Conservation (phyloP, 2,888 invertebrate genomes). For the Quadroppia sp. region DNA sequence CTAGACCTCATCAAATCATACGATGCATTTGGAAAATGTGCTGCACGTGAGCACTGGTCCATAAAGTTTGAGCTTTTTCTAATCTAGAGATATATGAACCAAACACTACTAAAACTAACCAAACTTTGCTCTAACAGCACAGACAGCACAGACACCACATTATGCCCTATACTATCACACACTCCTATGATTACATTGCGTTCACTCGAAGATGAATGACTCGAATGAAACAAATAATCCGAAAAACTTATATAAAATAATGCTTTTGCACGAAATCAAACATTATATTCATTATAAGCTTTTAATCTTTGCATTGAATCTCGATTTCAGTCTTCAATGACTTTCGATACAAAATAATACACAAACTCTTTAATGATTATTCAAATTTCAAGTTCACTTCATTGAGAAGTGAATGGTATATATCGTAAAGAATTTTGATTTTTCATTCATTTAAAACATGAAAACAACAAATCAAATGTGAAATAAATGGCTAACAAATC, state of each 20-base stretch:
- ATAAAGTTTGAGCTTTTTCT: constrained; percentile 21
- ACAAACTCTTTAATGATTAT: too few relatives aligned
- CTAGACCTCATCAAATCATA: constrained; percentile 35
- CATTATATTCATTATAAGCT: background rate
- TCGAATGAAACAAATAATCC: background rate
- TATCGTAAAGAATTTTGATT: too few relatives aligned
- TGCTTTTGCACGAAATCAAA: background rate
- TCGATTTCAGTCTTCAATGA: background rate
- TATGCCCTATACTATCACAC: background rate
- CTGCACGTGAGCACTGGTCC: constrained; percentile 35
- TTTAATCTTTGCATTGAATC: constrained; percentile 18
- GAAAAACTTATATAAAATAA: background rate
- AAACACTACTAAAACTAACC: constrained; percentile 9
- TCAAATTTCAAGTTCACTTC: too few relatives aligned
- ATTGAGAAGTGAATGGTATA: too few relatives aligned
- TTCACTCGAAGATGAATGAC: background rate
- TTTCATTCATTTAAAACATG: too few relatives aligned
- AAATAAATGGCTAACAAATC: too few relatives aligned
- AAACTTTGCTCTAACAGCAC: background rate
- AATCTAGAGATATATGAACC: constrained; percentile 22
- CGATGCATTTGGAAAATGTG: constrained; percentile 35
- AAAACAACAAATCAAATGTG: too few relatives aligned
- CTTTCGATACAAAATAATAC: too few relatives aligned
- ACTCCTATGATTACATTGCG: constrained; percentile 27
- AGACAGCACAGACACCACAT: constrained; percentile 5